Percentiles rank a stretch among this genome's conserved stretches.
phyloP scores from a whole-genome alignment of 2,113 vertebrate genomes.

The Montifringilla adamsi region DNA sequence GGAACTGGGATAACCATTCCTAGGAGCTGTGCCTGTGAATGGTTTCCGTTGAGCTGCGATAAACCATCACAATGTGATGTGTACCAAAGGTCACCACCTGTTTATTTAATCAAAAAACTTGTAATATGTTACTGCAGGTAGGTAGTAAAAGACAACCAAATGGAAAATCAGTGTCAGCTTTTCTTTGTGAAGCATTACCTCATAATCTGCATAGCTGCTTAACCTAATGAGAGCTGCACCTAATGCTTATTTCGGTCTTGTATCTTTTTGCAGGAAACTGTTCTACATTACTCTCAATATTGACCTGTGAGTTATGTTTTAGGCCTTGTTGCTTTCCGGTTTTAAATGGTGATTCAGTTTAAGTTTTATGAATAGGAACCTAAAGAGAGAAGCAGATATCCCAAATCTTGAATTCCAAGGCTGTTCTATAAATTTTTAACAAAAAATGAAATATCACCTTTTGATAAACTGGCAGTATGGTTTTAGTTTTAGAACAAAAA shows the following conservation, averaged over 20 bases:
- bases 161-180: background rate
- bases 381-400: background rate
- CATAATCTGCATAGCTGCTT: background rate
- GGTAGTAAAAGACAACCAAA: background rate
- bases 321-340: background rate
- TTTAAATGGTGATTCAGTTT: background rate
- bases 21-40: background rate
- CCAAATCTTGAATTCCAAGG: conserved; percentile 20
- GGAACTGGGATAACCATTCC: background rate
- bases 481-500: background rate
- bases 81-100: background rate
- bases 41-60: rapidly evolving
- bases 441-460: background rate
- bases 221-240: background rate
- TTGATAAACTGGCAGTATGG: background rate
- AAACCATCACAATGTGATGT: background rate
- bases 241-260: background rate
- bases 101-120: background rate
- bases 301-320: background rate
- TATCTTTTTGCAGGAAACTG: background rate
- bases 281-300: background rate
- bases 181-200: background rate
- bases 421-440: background rate
- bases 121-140: background rate
- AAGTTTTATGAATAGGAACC: background rate